Conservation (phyloP, 1,140 invertebrate species). For the Drosophila kurseongensis region DNA sequence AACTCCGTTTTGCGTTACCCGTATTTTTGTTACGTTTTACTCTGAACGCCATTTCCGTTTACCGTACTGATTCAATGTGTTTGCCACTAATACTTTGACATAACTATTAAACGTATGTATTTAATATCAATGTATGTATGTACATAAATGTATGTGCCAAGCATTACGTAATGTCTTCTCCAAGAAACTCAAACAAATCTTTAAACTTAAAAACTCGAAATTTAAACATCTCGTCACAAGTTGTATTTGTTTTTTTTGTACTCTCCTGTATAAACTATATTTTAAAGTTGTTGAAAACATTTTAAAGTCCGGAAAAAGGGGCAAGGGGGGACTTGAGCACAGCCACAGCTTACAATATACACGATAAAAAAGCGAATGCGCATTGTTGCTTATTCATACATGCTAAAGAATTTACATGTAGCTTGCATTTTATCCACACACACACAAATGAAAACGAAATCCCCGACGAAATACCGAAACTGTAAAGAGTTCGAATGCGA, state of each 20-base stretch:
- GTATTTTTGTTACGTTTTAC: slow-evolving; percentile 16
- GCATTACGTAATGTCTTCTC: slow-evolving; percentile 64
- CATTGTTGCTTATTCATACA: slow-evolving; percentile 33
- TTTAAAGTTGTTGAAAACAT: slow-evolving; percentile 11
- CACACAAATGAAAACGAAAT: slow-evolving; percentile 10
- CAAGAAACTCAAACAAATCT: slow-evolving; percentile 16
- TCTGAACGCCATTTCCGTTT: slow-evolving; percentile 38
- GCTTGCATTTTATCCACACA: slow-evolving; percentile 9
- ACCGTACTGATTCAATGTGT: slow-evolving; percentile 47
- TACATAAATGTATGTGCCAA: slow-evolving; percentile 75
- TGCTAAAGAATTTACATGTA: slow-evolving; percentile 36
- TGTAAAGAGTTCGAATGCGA: slow-evolving; percentile 28
- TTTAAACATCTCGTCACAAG: slow-evolving; percentile 16
- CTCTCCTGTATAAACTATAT: slow-evolving; percentile 5
- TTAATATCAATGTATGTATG: slow-evolving; percentile 57
- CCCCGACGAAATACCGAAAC: slow-evolving; percentile 9
- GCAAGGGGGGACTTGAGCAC: slow-evolving; percentile 43
- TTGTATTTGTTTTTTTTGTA: slow-evolving; percentile 15
- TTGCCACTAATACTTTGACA: slow-evolving; percentile 50
- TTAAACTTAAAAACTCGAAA: slow-evolving; percentile 20
- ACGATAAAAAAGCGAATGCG: slow-evolving; percentile 14
- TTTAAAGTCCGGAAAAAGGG: slow-evolving; percentile 10
- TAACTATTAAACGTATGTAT: slow-evolving; percentile 45
- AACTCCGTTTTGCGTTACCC: slow-evolving; percentile 26
- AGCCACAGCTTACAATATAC: slow-evolving; percentile 38